Percentiles rank a stretch among this genome's conserved stretches.
These are phyloP conservation scores for Lucifuga dentata DNA, from an alignment of 2,113 vertebrate species.

Conservation along the genomic window DNA sequence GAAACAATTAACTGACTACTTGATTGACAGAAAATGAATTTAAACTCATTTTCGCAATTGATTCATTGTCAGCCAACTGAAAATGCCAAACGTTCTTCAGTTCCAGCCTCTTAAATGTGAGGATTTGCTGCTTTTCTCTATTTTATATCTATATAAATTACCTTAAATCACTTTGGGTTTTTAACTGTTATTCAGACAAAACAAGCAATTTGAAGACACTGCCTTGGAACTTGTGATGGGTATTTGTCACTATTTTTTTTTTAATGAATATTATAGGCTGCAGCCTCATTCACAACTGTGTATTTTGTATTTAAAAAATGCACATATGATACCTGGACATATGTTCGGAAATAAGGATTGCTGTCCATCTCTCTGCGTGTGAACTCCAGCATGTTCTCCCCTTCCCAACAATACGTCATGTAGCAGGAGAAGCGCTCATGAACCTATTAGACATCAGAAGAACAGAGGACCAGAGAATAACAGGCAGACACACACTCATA, in stretches of 20 bases:
- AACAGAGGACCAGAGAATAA: neutral
- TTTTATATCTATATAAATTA: no score
- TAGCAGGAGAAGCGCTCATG: constrained; percentile 82
- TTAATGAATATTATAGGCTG: no score
- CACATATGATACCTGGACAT: constrained; percentile 78
- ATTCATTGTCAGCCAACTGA: no score
- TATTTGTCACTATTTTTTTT: no score
- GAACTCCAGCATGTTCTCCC: constrained; percentile 83
- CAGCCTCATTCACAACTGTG: neutral
- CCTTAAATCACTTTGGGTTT: neutral
- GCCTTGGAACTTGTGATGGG: no score
- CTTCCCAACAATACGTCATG: constrained; percentile 82
- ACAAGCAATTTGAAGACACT: no score
- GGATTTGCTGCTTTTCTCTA: neutral
- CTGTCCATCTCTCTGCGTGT: constrained; percentile 79
- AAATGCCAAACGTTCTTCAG: neutral
- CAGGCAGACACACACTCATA: neutral
- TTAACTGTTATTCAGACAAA: no score
- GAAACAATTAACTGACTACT: no score
- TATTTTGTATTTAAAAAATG: no score
- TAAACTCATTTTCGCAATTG: no score
- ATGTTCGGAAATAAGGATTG: constrained; percentile 81
- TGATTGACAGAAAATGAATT: no score
- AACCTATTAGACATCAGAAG: constrained; percentile 72
- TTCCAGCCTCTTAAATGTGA: neutral